Base-by-base conservation (phyloP, 2,113 vertebrate species). In the Myanophis thanlyinensis region DNA sequence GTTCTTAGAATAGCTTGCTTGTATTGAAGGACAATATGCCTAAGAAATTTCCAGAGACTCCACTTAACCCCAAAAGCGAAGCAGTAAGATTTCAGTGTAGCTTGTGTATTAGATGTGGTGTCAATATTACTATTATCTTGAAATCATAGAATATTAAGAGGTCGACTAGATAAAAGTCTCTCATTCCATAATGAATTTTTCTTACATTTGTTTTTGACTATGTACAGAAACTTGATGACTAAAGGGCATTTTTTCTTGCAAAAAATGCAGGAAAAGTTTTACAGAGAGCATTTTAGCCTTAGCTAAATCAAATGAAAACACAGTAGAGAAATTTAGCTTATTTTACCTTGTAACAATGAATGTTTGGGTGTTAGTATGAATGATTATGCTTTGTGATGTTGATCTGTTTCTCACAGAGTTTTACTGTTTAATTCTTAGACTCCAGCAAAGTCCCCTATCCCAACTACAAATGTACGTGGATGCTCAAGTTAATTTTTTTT, bases 121-220 rank as follows among this genome's bases (percentile, higher is more conserved):
- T 91, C 80, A 46, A 1, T 44, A 87, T 91, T 92, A 49, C 93
- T 25, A 10, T 89, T 94, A 89, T 1, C 20, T 67, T 73, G 18
- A 3, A 10, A 92, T 91, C 47, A 91, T 8, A 94, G 73, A 91
- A 88, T 67, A 44, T 2, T 20, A 80, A 8, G 5, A 67, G 5
- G 13, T 67, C 30, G 25, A 59, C 9, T 59, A 59, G 25, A 53
- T 20, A 80, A 52, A 52, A 53, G 5, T 84, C 30, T 91, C 22
- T 10, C 7, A 1, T 7, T 84, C 0, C 46, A 44, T 93, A 89
- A n/a, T 13, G 91, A 95, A 91, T 15, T 3, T 12, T 91, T 11
- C 1, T 4, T 88, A 2, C 0, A 93, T 5, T 93, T 93, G 30
- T 48, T 94, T 93, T 86, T 89, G 44, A 7, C 8, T 62, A 0